A percentile compares a stretch with the other conserved stretches of the same genome.
These are phyloP conservation scores for Tetragonula clypearis DNA, from an alignment of 1,140 invertebrate species.

Conservation along the genomic window DNA sequence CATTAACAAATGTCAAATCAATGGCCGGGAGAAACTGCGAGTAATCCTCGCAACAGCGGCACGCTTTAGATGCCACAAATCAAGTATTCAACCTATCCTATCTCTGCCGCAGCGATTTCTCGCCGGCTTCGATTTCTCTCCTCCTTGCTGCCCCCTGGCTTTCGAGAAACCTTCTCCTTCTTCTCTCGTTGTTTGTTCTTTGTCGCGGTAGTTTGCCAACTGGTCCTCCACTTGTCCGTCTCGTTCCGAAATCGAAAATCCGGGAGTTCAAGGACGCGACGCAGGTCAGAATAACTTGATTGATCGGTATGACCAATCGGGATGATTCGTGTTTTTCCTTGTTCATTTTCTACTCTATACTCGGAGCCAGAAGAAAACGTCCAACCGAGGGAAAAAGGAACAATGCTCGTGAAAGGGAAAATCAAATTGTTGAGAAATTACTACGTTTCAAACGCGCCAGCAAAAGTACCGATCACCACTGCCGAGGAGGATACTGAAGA, in stretches of 20 bases:
- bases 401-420: no score
- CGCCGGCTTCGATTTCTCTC: conserved; percentile 24
- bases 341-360: no score
- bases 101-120: conserved; percentile 48
- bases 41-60: conserved; percentile 64
- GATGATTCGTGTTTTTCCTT: no score
- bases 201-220: neutral
- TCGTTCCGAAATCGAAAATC: neutral
- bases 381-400: no score
- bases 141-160: conserved; percentile 28
- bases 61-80: conserved; percentile 70
- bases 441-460: no score
- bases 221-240: neutral
- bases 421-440: no score
- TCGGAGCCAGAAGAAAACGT: no score
- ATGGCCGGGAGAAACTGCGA: conserved; percentile 36
- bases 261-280: no score
- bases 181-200: conserved; percentile 15
- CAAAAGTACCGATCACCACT: no score
- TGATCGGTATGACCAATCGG: no score
- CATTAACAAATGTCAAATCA: conserved; percentile 74
- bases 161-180: neutral
- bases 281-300: no score
- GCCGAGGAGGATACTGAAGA: no score
- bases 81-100: conserved; percentile 64